Evolutionary conservation across 2,797 vertebrate genomes (phyloP), one percentile per base, ranked within the genome.

Genomic region (Phrynocephalus vlangalii): DNA sequence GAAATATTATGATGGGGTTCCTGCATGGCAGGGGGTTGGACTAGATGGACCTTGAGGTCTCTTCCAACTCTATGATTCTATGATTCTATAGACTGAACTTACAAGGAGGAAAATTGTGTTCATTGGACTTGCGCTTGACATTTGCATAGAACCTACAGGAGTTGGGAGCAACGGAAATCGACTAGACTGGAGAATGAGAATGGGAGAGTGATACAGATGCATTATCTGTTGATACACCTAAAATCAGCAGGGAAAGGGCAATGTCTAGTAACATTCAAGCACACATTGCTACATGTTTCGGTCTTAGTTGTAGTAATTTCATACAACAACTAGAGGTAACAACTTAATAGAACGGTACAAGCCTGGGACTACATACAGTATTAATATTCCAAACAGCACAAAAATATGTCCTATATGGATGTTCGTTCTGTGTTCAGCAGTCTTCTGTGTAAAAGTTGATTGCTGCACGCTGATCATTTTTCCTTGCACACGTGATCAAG

Each of bases 381-480:
- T 38, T 28, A 78, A 76, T 7, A 30, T 83, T 26, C 78, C 38
- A 48, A 38, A 44, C 56, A 60, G 72, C 44, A 77, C 77, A 68
- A 88, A 86, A 67, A 83, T 86, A 1, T 91, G 1, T 33, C 48
- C 38, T 75, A 11, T 70, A 8, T n/a, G 52, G 28, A n/a, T 50
- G 16, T 71, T 48, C 48, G 16, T 71, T 48, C 48, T n/a, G 48
- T 50, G 26, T 50, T 20, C 6, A n/a, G 44, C 48, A 18, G 48
- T 52, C 15, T 87, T 52, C 26, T 24, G 20, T 80, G 22, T 84
- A 72, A 73, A 80, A 79, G 82, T 13, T 63, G 13, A 44, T 20
- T 30, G 4, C 38, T 73, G 15, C 26, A 16, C 28, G 28, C 44
- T 30, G 63, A 63, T 66, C 28, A 33, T 10, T 33, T 56, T n/a